Base-by-base conservation (phyloP, 2,888 invertebrate species). In the Pycnomerus fuliginosus region DNA sequence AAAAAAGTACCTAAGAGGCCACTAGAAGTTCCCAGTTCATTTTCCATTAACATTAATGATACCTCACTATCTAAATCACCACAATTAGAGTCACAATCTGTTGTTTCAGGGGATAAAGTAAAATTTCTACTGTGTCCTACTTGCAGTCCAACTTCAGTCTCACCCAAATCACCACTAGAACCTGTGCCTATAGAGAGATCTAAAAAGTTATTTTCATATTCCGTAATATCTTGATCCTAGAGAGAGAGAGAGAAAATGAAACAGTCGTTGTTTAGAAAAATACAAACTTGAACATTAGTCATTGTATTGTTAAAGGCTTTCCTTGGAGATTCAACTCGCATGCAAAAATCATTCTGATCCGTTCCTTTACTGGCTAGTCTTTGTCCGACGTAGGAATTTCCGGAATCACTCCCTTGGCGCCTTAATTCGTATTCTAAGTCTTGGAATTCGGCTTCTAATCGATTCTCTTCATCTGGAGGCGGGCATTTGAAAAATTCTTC, bases 401-500 rank as follows among this genome's bases (percentile, higher is more conserved):
- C 83, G 33, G 80, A 76, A 51, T 72, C 71, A 41, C 65, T 64
- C 16, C 59, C 58, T 67, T 88, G 87, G 47, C 88, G 77, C 53
- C 85, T 76, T 42, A 90, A 72, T 66, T 87, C 87, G 66, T 90
- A 90, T 71, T 88, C 87, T 59, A 88, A 74, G 67, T 87, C 87
- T 68, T 79, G 78, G 62, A 79, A 79, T 56, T 75, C 66, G 58
- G 75, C 74, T 38, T 76, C 76, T 55, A 77, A 69, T 52, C 68
- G 71, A 49, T 80, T 80, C 51, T 83, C 82, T 63, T 80, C 77
- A 53, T 79, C 78, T 14, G 77, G 76, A 40, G 84, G 82, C 32
- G 86, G 86, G 67, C 88, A 87, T 69, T 88, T 85, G 76, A 92
- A 93, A 75, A 93, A 93, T 74, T 93, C 92, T 67, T 93, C 92